Base-by-base conservation (phyloP, 1,140 invertebrate genomes). In the Brachionus paranguensis region DNA sequence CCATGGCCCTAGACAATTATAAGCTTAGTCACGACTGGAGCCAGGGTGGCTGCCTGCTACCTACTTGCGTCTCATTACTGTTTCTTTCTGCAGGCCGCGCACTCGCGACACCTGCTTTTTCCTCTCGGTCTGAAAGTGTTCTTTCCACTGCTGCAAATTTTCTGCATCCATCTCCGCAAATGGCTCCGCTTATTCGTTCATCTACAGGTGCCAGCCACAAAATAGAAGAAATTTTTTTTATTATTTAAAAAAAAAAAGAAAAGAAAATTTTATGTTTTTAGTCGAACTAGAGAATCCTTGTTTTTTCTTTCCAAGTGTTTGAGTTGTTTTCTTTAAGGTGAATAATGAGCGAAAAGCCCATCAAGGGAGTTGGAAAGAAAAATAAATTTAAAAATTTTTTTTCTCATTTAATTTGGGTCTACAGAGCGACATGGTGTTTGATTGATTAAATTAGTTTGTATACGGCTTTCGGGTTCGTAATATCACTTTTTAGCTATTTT, bases 111-210 rank as follows among this genome's bases (percentile, higher is more conserved):
- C 41, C 43, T 81, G 78, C 33, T 68, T 81, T 68, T 68, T 81
- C 8, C 78, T 12, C 43, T 81, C 78, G n/a, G 17, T 60, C 33
- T 81, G 53, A 47, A 64, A 81, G 47, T 81, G 53, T 29, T 81
- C 78, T 81, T 81, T 81, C 53, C 53, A 68, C 45, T 81, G 65
- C 41, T n/a, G n/a, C 24, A 81, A 41, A 7, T 64, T 60, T 24
- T 81, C 53, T 1, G 78, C 17, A 7, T 81, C 78, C 78, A 81
- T 81, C 14, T 41, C 4, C 12, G 1, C 8, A 12, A 10, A n/a
- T 64, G 2, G 8, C 24, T 20, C n/a, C 8, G 27, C 3, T 41
- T 33, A 41, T 68, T 68, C 65, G 33, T 68, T 68, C 65, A 68
- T 68, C 65, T 68, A 68, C 27, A 55, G 27, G 3, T 17, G 8